A percentile compares a stretch with the other conserved stretches of the same genome.
These are phyloP conservation scores for Colletes gigas DNA, from an alignment of 1,140 invertebrate species.

Conservation along the genomic window DNA sequence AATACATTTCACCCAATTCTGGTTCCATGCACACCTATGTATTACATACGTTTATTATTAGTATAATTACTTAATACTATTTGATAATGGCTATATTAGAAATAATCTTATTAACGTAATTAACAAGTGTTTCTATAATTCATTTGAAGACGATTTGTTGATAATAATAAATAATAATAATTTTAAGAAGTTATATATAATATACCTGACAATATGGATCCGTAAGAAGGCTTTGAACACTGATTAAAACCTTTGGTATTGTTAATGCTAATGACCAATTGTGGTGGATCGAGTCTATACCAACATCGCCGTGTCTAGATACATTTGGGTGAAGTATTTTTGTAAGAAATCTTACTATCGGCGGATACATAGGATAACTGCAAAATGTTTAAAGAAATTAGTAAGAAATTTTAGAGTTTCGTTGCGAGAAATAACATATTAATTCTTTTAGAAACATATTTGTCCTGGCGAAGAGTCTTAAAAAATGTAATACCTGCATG, in stretches of 20 bases:
- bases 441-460: too few species aligned
- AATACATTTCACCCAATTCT: slow-evolving; percentile 90
- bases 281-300: slow-evolving; percentile 96
- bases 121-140: background rate
- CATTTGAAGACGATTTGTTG: too few species aligned
- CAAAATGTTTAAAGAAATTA: slow-evolving; percentile 56
- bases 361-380: slow-evolving; percentile 95
- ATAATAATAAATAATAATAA: background rate
- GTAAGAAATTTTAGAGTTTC: background rate
- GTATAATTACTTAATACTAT: slow-evolving; percentile 3
- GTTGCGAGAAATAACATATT: too few species aligned
- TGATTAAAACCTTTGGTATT: slow-evolving; percentile 94
- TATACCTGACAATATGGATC: slow-evolving; percentile 92
- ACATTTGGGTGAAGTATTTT: slow-evolving; percentile 97
- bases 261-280: slow-evolving; percentile 97
- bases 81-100: background rate
- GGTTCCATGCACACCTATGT: slow-evolving; percentile 94
- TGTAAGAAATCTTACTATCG: slow-evolving; percentile 93
- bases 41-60: slow-evolving; percentile 25
- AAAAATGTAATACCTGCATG: slow-evolving; percentile 82
- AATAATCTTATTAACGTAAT: background rate
- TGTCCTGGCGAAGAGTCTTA: too few species aligned
- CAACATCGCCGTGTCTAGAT: slow-evolving; percentile 96
- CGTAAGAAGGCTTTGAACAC: slow-evolving; percentile 94
- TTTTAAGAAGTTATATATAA: background rate